These are phyloP conservation scores for Crocallis elinguaria DNA, from an alignment of 2,888 invertebrate genomes.

Conservation along the genomic window DNA sequence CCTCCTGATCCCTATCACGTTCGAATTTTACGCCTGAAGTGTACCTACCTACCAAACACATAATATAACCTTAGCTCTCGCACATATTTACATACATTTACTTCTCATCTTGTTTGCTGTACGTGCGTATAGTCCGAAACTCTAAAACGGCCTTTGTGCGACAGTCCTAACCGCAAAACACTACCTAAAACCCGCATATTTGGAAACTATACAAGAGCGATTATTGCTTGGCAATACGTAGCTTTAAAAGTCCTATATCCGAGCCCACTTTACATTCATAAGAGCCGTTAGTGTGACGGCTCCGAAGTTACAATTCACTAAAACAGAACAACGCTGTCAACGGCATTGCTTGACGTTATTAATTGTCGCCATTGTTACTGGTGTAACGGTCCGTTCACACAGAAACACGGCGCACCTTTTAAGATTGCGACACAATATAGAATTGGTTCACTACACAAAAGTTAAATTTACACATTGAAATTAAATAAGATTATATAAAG, in stretches of 20 bases:
- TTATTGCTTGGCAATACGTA: neutral
- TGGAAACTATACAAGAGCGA: constrained; percentile 2
- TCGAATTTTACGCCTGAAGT: constrained; percentile 8
- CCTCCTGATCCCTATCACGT: neutral
- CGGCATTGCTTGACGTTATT: constrained; percentile 33
- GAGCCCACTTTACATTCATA: constrained; percentile 38
- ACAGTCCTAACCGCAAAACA: neutral
- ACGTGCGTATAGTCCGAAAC: constrained; percentile 33
- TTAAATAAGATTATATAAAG: no score
- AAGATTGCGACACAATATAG: no score
- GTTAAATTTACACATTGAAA: no score
- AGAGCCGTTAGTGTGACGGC: constrained; percentile 32
- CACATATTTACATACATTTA: constrained; percentile 36
- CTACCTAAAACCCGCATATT: neutral
- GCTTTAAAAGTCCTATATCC: constrained; percentile 18
- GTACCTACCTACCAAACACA: constrained; percentile 3
- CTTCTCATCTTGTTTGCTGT: constrained; percentile 34
- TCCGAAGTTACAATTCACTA: constrained; percentile 32
- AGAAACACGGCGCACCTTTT: no score
- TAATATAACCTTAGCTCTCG: constrained; percentile 18
- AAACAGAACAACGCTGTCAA: constrained; percentile 30
- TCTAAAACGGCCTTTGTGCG: constrained; percentile 17
- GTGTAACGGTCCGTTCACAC: no score
- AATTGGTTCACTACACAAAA: no score
- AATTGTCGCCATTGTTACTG: constrained; percentile 32